Evolutionary conservation across 2,888 invertebrate species (phyloP).

Genomic region (Tenthredo distinguenda): DNA sequence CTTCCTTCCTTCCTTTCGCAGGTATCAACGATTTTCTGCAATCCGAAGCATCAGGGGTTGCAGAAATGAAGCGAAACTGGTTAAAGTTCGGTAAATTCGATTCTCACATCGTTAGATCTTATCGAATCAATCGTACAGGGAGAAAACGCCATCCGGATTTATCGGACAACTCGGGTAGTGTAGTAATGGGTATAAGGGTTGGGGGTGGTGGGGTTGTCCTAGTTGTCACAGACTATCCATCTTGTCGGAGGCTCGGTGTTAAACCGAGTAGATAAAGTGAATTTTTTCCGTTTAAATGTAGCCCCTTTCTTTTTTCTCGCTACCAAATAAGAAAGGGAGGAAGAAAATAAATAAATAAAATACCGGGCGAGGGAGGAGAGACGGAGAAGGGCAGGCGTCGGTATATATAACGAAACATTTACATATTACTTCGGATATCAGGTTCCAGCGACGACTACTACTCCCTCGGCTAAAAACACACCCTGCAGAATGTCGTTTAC

Average conservation of each 20-base stretch:
- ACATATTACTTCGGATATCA: constrained; percentile 43
- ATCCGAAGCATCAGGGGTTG: background rate
- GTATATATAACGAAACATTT: background rate
- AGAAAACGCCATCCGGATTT: constrained; percentile 10
- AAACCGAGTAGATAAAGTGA: background rate
- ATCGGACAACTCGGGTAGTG: background rate
- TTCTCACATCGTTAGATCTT: background rate
- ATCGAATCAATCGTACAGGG: constrained; percentile 39
- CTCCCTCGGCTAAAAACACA: constrained; percentile 26
- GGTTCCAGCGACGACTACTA: background rate
- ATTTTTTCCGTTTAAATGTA: constrained; percentile 2
- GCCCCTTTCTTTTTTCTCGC: background rate
- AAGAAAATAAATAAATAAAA: constrained; percentile 3
- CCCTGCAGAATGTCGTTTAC: constrained; percentile 51
- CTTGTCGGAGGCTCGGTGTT: background rate
- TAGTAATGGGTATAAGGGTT: background rate
- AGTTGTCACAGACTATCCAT: constrained; percentile 22
- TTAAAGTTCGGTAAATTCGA: background rate
- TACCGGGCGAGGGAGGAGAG: background rate
- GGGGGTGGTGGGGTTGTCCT: background rate
- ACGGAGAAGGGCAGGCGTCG: background rate
- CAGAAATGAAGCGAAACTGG: background rate
- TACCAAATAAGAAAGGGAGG: background rate
- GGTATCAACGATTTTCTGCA: background rate
- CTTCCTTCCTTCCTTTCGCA: background rate